Conservation (phyloP, 1,140 invertebrate species). For the Drosophila ambigua region DNA sequence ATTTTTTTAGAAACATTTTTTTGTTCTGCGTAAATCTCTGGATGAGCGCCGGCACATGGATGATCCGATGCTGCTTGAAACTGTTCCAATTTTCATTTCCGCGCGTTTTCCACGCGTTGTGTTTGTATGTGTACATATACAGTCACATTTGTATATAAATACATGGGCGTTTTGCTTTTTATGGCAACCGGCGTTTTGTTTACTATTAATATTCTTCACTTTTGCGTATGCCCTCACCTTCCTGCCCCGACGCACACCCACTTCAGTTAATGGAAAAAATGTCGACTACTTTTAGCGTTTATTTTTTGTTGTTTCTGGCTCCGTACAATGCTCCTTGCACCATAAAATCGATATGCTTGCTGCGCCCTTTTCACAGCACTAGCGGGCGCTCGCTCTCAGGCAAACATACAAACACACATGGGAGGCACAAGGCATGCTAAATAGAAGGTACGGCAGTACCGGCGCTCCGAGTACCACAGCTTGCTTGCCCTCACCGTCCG, state of each 20-base stretch:
- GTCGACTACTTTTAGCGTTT: constrained; percentile 22
- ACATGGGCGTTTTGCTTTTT: constrained; percentile 22
- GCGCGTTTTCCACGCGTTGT: constrained; percentile 39
- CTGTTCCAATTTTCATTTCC: constrained; percentile 69
- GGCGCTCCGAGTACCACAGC: no score
- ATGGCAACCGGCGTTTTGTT: constrained; percentile 66
- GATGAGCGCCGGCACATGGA: not conserved
- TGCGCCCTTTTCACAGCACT: constrained; percentile 71
- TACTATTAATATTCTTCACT: constrained; percentile 31
- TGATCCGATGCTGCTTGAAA: constrained; percentile 30
- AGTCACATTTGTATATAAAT: not conserved
- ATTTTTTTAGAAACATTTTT: constrained; percentile 21
- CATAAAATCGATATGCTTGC: constrained; percentile 74
- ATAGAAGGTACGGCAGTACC: no score
- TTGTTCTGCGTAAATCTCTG: constrained; percentile 2
- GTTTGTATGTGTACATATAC: constrained; percentile 13
- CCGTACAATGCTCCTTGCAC: constrained; percentile 68
- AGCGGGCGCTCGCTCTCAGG: constrained; percentile 8
- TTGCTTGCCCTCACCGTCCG: constrained; percentile 4
- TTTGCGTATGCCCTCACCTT: not conserved
- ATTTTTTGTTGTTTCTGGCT: constrained; percentile 26
- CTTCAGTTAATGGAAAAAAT: constrained; percentile 8
- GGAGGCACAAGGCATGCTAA: no score
- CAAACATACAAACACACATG: constrained; percentile 21
- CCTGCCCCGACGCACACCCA: not conserved